Percentiles rank a stretch among this genome's conserved stretches.
phyloP scores from a whole-genome alignment of 2,113 vertebrate genomes.

The Nettapus auritus region DNA sequence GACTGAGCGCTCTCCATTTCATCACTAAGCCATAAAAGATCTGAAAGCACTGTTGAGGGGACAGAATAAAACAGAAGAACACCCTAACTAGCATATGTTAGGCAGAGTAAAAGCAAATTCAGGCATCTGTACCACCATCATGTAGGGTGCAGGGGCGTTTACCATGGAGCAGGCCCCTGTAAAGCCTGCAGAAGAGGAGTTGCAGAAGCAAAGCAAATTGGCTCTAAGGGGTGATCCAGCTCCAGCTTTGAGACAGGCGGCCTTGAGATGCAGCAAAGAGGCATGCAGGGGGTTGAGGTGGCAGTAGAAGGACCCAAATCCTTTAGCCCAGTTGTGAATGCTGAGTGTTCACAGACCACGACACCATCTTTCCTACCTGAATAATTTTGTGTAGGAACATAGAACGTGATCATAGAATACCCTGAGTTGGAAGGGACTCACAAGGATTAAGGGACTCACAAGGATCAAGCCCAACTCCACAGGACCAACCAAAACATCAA shows the following conservation, averaged over 20 bases:
- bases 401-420: not conserved
- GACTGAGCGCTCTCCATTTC: not conserved
- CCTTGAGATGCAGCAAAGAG: rapidly evolving
- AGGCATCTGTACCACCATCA: not conserved
- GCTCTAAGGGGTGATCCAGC: rapidly evolving
- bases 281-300: rapidly evolving
- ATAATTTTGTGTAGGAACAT: not conserved
- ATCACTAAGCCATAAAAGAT: not conserved
- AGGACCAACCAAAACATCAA: not conserved
- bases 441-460: not conserved
- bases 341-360: not conserved
- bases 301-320: not conserved
- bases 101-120: not conserved
- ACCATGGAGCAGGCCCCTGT: not conserved
- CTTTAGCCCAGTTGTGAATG: not conserved
- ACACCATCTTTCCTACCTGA: not conserved
- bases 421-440: not conserved
- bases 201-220: not conserved
- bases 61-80: not conserved
- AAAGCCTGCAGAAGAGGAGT: not conserved
- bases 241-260: rapidly evolving
- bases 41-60: not conserved
- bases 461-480: not conserved
- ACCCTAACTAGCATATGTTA: not conserved
- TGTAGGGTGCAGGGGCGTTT: not conserved